Conservation (phyloP, 1,140 invertebrate species). For the Tetraneura akinire region DNA sequence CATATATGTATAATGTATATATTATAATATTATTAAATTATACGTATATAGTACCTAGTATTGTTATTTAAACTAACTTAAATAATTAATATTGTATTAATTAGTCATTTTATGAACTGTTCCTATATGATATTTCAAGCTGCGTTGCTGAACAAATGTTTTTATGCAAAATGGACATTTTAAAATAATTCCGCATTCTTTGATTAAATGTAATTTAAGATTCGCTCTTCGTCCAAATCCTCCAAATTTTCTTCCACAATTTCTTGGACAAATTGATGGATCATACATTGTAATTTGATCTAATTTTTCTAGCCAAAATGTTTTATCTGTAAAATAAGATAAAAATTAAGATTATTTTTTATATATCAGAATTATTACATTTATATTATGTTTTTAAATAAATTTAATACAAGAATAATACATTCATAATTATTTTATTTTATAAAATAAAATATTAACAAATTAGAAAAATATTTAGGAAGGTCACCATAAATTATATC, state of each 20-base stretch:
- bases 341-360: background rate
- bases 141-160: background rate
- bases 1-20: no score
- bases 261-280: background rate
- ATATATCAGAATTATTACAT: background rate
- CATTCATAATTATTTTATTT: no score
- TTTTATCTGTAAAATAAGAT: background rate
- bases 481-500: no score
- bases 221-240: background rate
- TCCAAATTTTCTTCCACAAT: constrained; percentile 14
- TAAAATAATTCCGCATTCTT: background rate
- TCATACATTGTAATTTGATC: background rate
- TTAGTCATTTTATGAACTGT: background rate
- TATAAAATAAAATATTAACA: no score
- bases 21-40: no score
- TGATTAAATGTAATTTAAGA: background rate
- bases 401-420: background rate
- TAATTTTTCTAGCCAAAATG: background rate
- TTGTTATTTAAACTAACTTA: no score
- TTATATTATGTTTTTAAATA: background rate
- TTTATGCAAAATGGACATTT: background rate
- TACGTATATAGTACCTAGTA: no score
- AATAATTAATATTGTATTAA: background rate
- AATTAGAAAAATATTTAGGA: no score
- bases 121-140: background rate